phyloP scores from a whole-genome alignment of 2,113 vertebrate genomes.

The Panthera tigris region DNA sequence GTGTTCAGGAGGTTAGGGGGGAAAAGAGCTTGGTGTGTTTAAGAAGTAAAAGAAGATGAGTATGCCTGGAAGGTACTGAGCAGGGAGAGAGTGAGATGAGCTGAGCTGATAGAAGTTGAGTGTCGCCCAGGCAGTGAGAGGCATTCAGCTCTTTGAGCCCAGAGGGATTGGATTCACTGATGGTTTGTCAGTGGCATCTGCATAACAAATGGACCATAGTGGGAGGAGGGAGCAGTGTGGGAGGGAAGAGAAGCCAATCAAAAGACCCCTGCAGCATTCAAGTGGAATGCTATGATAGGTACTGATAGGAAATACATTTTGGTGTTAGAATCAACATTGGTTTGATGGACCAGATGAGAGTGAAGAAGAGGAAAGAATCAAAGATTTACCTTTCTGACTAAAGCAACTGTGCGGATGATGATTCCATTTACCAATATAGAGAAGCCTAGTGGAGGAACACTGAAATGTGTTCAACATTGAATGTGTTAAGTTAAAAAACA shows the following conservation, averaged over 20 bases:
- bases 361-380: neutral
- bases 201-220: neutral
- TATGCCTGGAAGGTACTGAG: neutral
- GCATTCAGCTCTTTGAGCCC: neutral
- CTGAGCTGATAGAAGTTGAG: neutral
- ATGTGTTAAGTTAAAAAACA: neutral
- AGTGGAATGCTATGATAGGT: neutral
- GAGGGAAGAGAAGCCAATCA: neutral
- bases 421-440: neutral
- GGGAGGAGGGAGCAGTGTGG: neutral
- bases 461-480: neutral
- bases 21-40: neutral
- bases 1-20: neutral
- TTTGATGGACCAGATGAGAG: neutral
- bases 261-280: neutral
- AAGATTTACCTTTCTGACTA: neutral
- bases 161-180: neutral
- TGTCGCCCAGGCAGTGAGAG: too few relatives aligned
- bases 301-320: neutral
- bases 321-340: neutral
- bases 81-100: neutral
- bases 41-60: neutral
- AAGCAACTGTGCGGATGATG: neutral
- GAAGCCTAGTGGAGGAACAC: neutral
- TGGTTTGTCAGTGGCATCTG: neutral